phyloP scores from a whole-genome alignment of 2,888 invertebrate species.

The Drosophila yooni region DNA sequence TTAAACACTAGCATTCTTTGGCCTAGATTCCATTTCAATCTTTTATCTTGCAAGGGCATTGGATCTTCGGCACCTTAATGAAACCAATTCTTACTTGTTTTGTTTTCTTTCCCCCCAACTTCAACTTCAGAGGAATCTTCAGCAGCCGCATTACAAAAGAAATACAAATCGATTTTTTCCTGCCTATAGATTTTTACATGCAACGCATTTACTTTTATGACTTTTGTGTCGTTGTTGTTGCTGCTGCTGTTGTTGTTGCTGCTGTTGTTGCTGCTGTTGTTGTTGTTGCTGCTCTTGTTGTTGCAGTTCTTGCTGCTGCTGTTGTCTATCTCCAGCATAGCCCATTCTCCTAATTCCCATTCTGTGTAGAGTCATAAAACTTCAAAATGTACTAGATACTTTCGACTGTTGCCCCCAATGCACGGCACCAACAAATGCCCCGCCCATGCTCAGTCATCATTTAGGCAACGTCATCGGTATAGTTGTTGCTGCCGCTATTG shows the following conservation, averaged over 20 bases:
- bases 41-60: not conserved
- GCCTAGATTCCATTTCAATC: not conserved
- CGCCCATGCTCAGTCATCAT: slow-evolving; percentile 28
- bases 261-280: not conserved
- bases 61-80: not conserved
- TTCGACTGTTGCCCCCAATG: slow-evolving; percentile 18
- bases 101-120: not conserved
- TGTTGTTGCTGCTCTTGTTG: slow-evolving; percentile 8
- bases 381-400: slow-evolving; percentile 50
- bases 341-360: slow-evolving; percentile 24
- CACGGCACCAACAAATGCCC: slow-evolving; percentile 23
- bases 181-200: slow-evolving; percentile 48
- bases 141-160: slow-evolving; percentile 44
- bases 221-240: slow-evolving; percentile 26
- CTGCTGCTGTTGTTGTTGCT: slow-evolving; percentile 24
- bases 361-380: slow-evolving; percentile 59
- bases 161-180: slow-evolving; percentile 74
- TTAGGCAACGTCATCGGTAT: slow-evolving; percentile 37
- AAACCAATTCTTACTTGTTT: not conserved
- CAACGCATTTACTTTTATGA: slow-evolving; percentile 73
- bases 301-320: not conserved
- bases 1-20: not conserved
- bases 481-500: slow-evolving; percentile 19
- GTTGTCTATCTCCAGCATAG: not conserved
- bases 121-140: slow-evolving; percentile 43